phyloP scores from a whole-genome alignment of 2,888 invertebrate species.

The Cyaniris semiargus region DNA sequence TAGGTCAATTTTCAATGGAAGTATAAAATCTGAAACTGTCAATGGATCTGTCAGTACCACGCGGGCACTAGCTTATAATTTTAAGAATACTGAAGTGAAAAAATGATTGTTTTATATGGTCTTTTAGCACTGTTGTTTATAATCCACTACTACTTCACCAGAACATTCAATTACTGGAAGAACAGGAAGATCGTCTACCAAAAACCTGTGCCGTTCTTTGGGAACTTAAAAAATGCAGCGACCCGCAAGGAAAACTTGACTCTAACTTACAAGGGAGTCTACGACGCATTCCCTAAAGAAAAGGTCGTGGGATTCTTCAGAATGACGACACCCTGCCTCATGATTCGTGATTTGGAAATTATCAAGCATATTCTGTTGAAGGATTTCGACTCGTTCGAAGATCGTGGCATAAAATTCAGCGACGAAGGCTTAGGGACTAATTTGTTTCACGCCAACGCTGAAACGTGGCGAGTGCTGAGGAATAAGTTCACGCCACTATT shows the following conservation, averaged over 20 bases:
- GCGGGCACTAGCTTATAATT: background rate
- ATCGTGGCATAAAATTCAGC: constrained; percentile 55
- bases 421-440: constrained; percentile 54
- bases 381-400: constrained; percentile 46
- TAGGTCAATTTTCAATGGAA: constrained; percentile 14
- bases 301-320: constrained; percentile 58
- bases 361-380: constrained; percentile 13
- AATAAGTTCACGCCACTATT: constrained; percentile 51
- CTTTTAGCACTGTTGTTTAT: constrained; percentile 22
- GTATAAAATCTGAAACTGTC: constrained; percentile 6
- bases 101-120: constrained; percentile 15
- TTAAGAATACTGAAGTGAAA: background rate
- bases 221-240: constrained; percentile 49
- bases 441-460: constrained; percentile 55
- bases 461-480: constrained; percentile 54
- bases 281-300: constrained; percentile 52
- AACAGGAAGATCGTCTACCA: constrained; percentile 49
- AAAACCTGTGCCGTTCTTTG: constrained; percentile 51
- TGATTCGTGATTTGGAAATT: constrained; percentile 56
- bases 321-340: constrained; percentile 51
- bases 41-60: background rate
- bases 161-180: constrained; percentile 57
- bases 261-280: constrained; percentile 47
- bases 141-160: constrained; percentile 52
- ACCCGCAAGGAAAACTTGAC: constrained; percentile 44